Evolutionary conservation across 2,888 invertebrate species (phyloP).

Genomic region (Iselma pallidipennis): DNA sequence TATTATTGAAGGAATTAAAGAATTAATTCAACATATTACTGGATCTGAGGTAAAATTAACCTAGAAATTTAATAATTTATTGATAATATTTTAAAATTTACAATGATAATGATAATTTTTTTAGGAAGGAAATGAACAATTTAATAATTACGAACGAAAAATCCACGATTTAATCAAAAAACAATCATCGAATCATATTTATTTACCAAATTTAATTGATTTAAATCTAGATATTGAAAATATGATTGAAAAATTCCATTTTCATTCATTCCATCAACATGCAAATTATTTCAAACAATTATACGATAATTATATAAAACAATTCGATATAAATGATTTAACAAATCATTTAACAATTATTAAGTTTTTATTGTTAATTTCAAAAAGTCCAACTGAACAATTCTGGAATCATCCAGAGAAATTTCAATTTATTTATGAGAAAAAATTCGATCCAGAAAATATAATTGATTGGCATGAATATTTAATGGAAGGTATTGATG

Average conservation of each 20-base stretch:
- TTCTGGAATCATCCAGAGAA: conserved; percentile 43
- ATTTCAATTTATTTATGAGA: conserved; percentile 38
- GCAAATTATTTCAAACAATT: conserved; percentile 40
- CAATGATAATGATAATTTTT: conserved; percentile 19
- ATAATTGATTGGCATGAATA: conserved; percentile 59
- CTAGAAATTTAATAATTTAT: conserved; percentile 17
- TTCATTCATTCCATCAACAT: conserved; percentile 49
- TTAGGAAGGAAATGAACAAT: conserved; percentile 41
- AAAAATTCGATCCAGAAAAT: conserved; percentile 49
- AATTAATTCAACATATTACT: conserved; percentile 39
- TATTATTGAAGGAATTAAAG: conserved; percentile 29
- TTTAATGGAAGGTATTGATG: conserved; percentile 55
- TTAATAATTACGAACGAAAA: conserved; percentile 42
- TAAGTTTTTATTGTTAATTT: conserved; percentile 48
- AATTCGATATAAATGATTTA: conserved; percentile 37
- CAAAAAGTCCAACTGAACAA: conserved; percentile 48
- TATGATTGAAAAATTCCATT: conserved; percentile 50
- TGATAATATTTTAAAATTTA: conserved; percentile 5
- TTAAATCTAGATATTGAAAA: conserved; percentile 43
- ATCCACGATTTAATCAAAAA: conserved; percentile 32
- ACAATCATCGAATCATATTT: conserved; percentile 45
- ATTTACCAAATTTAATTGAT: conserved; percentile 46
- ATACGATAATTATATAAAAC: conserved; percentile 43
- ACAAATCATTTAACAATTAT: conserved; percentile 43
- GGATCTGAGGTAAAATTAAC: conserved; percentile 40